phyloP scores from a whole-genome alignment of 2,113 vertebrate genomes.

The Corythornis cristatus region DNA sequence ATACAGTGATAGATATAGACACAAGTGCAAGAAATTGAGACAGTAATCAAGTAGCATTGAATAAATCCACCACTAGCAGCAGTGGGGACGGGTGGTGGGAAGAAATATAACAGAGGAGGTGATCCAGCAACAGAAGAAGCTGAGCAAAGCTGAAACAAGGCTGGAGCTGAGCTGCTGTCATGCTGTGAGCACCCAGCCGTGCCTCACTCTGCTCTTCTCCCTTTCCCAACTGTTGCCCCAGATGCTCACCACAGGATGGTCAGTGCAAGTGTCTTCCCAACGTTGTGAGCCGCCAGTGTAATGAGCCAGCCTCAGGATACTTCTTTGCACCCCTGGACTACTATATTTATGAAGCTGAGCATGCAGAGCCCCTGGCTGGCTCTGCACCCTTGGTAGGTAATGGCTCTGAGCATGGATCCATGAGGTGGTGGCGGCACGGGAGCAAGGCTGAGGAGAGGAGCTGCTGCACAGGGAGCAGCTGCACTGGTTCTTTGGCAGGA shows the following conservation, averaged over 20 bases:
- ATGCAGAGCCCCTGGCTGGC: slow-evolving; percentile 68
- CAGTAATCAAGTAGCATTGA: not conserved
- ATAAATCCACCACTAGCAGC: not conserved
- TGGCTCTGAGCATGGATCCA: not conserved
- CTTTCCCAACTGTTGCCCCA: not conserved
- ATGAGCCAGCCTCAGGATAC: slow-evolving; percentile 78
- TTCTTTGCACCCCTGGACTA: slow-evolving; percentile 86
- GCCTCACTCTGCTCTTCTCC: not conserved
- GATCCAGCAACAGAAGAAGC: not conserved
- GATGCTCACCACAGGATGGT: slow-evolving; percentile 78
- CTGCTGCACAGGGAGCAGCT: not conserved
- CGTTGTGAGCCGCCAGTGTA: slow-evolving; percentile 78
- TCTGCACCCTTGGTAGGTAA: slow-evolving; percentile 73
- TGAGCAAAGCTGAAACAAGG: not conserved
- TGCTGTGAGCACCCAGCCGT: not conserved
- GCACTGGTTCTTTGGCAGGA: not conserved
- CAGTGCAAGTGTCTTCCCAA: slow-evolving; percentile 85
- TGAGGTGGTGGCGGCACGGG: rapidly evolving
- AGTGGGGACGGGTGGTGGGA: not conserved
- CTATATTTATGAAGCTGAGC: slow-evolving; percentile 89
- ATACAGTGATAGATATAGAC: not conserved
- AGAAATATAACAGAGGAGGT: not conserved
- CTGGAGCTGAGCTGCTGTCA: not conserved
- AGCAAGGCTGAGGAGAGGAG: not conserved
- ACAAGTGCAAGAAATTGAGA: not conserved